These are phyloP conservation scores for Tribolium castaneum DNA, from an alignment of 1,140 invertebrate genomes.

Conservation along the genomic window DNA sequence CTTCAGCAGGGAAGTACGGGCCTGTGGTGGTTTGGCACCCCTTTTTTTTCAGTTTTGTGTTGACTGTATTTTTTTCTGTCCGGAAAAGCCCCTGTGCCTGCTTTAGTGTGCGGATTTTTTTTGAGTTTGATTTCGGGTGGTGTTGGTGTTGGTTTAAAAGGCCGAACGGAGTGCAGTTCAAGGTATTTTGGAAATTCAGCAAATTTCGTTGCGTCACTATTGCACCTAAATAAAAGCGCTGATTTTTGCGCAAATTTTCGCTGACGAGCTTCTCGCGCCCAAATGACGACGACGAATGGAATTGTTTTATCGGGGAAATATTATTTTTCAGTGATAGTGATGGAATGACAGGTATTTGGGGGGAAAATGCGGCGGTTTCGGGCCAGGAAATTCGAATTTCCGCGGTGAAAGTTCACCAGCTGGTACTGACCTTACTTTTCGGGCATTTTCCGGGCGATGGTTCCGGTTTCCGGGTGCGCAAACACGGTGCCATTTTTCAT, in stretches of 20 bases:
- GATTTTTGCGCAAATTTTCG: background rate
- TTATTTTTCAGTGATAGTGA: background rate
- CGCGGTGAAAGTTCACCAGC: background rate
- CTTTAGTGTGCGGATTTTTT: background rate
- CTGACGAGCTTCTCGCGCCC: background rate
- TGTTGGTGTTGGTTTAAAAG: background rate
- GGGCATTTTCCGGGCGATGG: background rate
- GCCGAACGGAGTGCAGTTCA: background rate
- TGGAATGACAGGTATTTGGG: background rate
- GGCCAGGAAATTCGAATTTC: background rate
- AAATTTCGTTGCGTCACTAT: background rate
- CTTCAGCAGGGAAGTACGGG: conserved; percentile 34
- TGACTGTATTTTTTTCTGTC: background rate
- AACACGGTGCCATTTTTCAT: too few species aligned
- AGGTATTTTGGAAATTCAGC: background rate
- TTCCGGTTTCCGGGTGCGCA: background rate
- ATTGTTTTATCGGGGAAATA: background rate
- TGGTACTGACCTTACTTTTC: background rate
- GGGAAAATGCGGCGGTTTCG: background rate
- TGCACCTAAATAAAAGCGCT: background rate
- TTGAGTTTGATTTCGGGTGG: background rate
- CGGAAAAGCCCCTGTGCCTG: background rate
- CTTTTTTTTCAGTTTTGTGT: conserved; percentile 20
- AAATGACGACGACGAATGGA: background rate
- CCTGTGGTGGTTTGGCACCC: background rate